phyloP scores from a whole-genome alignment of 2,888 invertebrate species.

The Craniophora ligustri region DNA sequence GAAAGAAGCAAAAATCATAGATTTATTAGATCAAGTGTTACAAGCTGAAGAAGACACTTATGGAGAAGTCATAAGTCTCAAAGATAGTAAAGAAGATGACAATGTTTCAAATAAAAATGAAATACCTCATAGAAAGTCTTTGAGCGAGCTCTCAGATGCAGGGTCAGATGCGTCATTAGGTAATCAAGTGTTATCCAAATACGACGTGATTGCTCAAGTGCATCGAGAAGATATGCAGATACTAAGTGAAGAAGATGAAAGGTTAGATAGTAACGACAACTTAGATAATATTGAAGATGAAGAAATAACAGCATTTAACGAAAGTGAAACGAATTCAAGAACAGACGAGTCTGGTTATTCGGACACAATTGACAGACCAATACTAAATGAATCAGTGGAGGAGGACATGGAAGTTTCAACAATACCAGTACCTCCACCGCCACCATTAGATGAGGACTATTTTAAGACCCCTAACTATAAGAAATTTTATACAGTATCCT shows the following conservation, averaged over 20 bases:
- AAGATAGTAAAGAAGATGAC: constrained; percentile 66
- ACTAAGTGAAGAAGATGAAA: constrained; percentile 79
- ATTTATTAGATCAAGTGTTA: constrained; percentile 82
- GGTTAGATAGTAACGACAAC: constrained; percentile 56
- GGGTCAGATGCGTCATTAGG: constrained; percentile 81
- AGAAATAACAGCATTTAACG: constrained; percentile 75
- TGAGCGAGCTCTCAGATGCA: constrained; percentile 81
- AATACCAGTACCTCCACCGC: constrained; percentile 71
- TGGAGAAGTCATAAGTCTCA: constrained; percentile 72
- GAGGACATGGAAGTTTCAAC: constrained; percentile 67
- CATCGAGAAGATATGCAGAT: constrained; percentile 87
- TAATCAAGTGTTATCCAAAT: constrained; percentile 83
- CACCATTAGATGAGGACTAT: constrained; percentile 76
- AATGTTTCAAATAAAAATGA: constrained; percentile 54
- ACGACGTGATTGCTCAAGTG: constrained; percentile 88
- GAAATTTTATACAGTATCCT: constrained; percentile 62
- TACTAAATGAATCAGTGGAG: constrained; percentile 70
- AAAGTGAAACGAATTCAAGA: constrained; percentile 79
- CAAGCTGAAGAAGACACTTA: constrained; percentile 85
- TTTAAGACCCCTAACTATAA: constrained; percentile 63
- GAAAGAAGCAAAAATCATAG: constrained; percentile 85
- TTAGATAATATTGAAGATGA: constrained; percentile 62
- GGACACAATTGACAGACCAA: constrained; percentile 78
- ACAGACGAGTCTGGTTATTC: constrained; percentile 85
- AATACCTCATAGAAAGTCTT: constrained; percentile 73